Evolutionary conservation across 1,140 invertebrate species (phyloP), one percentile per base, ranked within the genome.

Genomic region (Musca domestica): DNA sequence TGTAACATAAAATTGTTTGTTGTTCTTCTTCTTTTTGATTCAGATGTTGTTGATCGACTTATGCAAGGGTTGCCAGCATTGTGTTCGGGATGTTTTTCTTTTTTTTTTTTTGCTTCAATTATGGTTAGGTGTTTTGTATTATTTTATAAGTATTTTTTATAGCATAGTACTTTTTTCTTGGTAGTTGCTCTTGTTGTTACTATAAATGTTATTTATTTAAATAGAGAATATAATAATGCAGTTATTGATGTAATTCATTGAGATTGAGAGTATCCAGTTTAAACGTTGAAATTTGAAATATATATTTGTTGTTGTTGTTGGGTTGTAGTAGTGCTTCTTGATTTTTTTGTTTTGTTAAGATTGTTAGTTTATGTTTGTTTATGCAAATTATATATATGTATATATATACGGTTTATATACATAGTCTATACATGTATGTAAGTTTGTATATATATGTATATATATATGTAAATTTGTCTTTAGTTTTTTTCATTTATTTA

Each of bases 21-120:
- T 41, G 34, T 52, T 20, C 23, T 20, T 17, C 23, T 52, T 20
- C 23, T 20, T 17, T 14, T 52, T 3, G 9, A 30, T 30, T 9
- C 27, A 4, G 27, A 30, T 30, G 54, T 58, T 10, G 56, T 61
- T 30, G 23, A 30, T 58, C 27, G 23, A 27, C 25, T 27, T 17
- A 61, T 61, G 56, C 56, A 34, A 61, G n/a, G 56, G n/a, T 61
- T 20, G 56, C 56, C 56, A 61, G 56, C 64, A 25, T 65, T 27
- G 6, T 23, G 6, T 23, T 12, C 2, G 51, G 51, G 51, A 17
- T 5, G 4, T 23, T 12, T 3, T 20, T 52, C 14, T 61, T 7
- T 4, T 61, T 17, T 49, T 48, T 48, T 17, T 12, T 65, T 25
- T 48, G 14, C 19, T 65, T 65, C 23, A 47, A 7, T 64, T 64